Conservation (phyloP, 1,140 invertebrate genomes). For the Drosophila eugracilis region DNA sequence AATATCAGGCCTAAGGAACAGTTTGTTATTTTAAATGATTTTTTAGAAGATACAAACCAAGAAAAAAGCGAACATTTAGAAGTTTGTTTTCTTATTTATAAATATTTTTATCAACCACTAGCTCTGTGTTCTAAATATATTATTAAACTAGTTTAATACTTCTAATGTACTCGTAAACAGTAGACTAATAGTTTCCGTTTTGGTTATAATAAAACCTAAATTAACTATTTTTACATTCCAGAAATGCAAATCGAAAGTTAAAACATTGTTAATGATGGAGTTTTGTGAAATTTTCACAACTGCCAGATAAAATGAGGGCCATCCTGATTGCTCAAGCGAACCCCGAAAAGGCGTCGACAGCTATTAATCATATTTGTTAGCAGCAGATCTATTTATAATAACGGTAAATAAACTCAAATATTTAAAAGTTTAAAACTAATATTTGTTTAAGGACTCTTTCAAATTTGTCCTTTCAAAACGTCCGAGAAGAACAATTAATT, state of each 20-base stretch:
- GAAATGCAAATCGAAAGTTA: conserved; percentile 12
- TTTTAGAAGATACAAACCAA: too few species aligned
- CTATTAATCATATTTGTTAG: conserved; percentile 19
- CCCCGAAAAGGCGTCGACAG: conserved; percentile 3
- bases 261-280: conserved; percentile 4
- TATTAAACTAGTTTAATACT: too few species aligned
- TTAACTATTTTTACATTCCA: conserved; percentile 1
- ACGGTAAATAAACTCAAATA: background rate
- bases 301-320: conserved; percentile 36
- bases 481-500: too few species aligned
- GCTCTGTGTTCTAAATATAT: too few species aligned
- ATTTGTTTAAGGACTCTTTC: too few species aligned
- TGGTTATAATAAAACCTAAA: background rate
- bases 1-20: background rate
- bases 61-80: too few species aligned
- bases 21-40: too few species aligned
- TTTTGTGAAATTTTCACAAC: conserved; percentile 7
- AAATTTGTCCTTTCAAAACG: too few species aligned
- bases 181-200: too few species aligned
- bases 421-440: background rate
- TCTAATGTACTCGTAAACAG: too few species aligned
- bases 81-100: too few species aligned
- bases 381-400: background rate
- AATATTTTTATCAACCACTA: too few species aligned
- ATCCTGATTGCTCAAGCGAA: conserved; percentile 23